Evolutionary conservation across 2,888 invertebrate genomes (phyloP), one percentile per base, ranked within the genome.

Genomic region (Phasia obesa): DNA sequence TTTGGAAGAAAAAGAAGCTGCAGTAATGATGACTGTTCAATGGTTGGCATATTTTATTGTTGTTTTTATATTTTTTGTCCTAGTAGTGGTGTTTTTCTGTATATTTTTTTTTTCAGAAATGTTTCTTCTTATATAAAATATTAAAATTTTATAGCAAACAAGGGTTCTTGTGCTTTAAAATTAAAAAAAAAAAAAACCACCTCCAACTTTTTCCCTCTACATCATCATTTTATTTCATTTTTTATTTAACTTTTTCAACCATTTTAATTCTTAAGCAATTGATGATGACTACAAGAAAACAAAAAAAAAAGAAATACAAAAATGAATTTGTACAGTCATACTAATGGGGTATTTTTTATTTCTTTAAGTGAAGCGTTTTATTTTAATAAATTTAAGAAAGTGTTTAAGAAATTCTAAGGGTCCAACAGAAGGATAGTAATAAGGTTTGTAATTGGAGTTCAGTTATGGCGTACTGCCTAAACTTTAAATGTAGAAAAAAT

Each of bases 21-120:
- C 70, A 62, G 51, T 69, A 64, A 77, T 77, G 70, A 77, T 70
- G 62, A 77, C 77, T 70, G 70, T 64, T 77, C 70, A 77, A 77
- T 77, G 60, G 76, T 53, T 69, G 51, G 60, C 53, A 69, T 77
- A 69, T 69, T 60, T 69, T 69, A 51, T 44, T 76, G 67, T 62
- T 70, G 27, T 55, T 38, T 19, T 69, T 44, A 21, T 57, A 15
- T 19, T 60, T 60, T 44, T 60, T 59, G 7, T 23, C 31, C 59
- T 59, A 42, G 76, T 31, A 75, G 76, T 76, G 76, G 76, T 76
- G 60, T 23, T 60, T 74, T 53, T 44, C 19, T 51, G 35, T 65
- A 51, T 11, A 15, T 65, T 35, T 70, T 31, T 70, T 73, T 71
- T 71, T 60, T 38, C 9, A 23, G 13, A 42, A 73, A 47, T 57